Conservation (phyloP, 2,888 invertebrate genomes). For the Cephus sareptanus region DNA sequence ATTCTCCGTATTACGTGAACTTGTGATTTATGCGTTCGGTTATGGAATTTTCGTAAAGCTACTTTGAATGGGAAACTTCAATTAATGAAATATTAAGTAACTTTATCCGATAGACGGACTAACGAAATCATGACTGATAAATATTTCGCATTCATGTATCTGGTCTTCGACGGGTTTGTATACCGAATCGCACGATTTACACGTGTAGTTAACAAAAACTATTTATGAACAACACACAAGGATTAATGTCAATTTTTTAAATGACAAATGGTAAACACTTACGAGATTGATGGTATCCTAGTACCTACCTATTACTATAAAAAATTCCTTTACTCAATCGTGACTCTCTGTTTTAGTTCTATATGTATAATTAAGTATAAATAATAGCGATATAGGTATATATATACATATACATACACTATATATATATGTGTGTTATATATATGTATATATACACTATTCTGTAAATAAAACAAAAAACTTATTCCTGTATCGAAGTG, state of each 20-base stretch:
- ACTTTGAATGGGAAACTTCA: neutral
- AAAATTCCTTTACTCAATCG: neutral
- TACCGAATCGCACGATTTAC: neutral
- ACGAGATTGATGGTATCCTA: neutral
- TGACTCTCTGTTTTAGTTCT: neutral
- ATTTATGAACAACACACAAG: neutral
- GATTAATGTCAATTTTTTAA: neutral
- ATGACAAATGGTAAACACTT: neutral
- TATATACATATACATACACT: neutral
- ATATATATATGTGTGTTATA: neutral
- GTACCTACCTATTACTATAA: neutral
- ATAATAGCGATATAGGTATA: neutral
- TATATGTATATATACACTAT: constrained; percentile 2
- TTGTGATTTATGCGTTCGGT: neutral
- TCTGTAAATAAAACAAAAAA: constrained; percentile 25
- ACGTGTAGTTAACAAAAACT: neutral
- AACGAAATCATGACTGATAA: no score
- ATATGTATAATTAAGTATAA: constrained; percentile 2
- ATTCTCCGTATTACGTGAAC: no score
- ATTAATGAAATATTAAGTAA: neutral
- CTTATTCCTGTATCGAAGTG: constrained; percentile 58
- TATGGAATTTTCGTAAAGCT: neutral
- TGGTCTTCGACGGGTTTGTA: neutral
- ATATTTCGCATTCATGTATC: neutral
- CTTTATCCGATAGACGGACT: neutral